Base-by-base conservation (phyloP, 2,888 invertebrate species). In the Phasia obesa region DNA sequence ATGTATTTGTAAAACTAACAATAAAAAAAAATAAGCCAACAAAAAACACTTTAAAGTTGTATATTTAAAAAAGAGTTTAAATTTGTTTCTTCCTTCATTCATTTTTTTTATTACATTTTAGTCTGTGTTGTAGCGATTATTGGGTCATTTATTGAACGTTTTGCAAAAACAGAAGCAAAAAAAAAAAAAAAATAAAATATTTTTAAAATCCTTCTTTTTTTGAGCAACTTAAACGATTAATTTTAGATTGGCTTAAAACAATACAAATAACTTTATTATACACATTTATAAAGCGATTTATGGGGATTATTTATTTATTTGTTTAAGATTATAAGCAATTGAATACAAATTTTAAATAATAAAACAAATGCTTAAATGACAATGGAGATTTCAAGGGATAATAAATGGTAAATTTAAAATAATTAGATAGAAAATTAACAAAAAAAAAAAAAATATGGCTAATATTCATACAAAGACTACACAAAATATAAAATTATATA, bases 91-190 rank as follows among this genome's bases (percentile, higher is more conserved):
- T 47, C 0, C 13, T 13, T n/a, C n/a, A n/a, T n/a, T n/a, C n/a
- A n/a, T n/a, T n/a, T n/a, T n/a, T 25, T 25, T 38, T 35, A 59
- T 31, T 38, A 11, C 27, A 51, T 38, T 49, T 51, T 44, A 53
- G 59, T 76, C 53, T 60, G 42, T 59, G 15, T 35, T 53, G 47
- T 11, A 19, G 51, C 60, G 69, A 51, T 69, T 77, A 69, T 53
- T 31, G 69, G 69, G 69, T 77, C 60, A 77, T 77, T 77, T 77
- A 69, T 77, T 77, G 69, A 76, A 69, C 59, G 21, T 51, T 60
- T 59, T 38, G 35, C 6, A 6, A 25, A 57, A 31, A 4, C 59
- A 76, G n/a, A n/a, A n/a, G n/a, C n/a, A 4, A 47, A 74, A 42
- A 64, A 47, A 31, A 70, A 27, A 70, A 1, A 17, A 35, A 23